Base-by-base conservation (phyloP, 2,888 invertebrate genomes). In the Nymphalis urticae region DNA sequence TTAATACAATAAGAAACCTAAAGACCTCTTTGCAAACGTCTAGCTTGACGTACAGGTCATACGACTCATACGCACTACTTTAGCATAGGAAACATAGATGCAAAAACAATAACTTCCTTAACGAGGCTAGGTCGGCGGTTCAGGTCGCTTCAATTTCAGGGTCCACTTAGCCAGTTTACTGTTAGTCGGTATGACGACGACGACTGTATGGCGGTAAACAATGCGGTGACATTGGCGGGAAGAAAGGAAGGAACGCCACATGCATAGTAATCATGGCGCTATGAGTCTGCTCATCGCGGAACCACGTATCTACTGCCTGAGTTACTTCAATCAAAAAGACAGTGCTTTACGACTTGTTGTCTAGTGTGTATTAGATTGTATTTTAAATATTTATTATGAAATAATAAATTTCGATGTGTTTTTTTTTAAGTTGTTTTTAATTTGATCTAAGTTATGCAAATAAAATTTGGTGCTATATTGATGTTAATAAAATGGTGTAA, bases 141-240 rank as follows among this genome's bases (percentile, higher is more conserved):
- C 81, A 80, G 82, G 85, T 86, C 83, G 82, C 72, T 72, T 77
- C 76, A 88, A 92, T 92, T 92, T 92, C 92, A 92, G 89, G 92
- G 90, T 87, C 87, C 82, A 91, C 82, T 89, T 89, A 82, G 78
- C 77, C 77, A 73, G 79, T 82, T 83, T 88, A 92, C 92, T 89
- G 92, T 92, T 92, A 92, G 84, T 76, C 81, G 83, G 75, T 76
- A 77, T 75, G 77, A 74, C 78, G 80, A 69, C 81, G 75, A 75
- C 79, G 65, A 72, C 76, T 79, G 75, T 80, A 82, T 76, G 82
- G 72, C 82, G 81, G 80, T 83, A 79, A 86, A 92, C 90, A 90
- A 91, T 90, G 86, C 86, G 79, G 82, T 85, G 88, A 85, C 90
- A 91, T 88, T 89, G 90, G 87, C 86, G 86, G 89, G 85, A 90